Evolutionary conservation across 2,888 invertebrate genomes (phyloP).

Genomic region (Chrysina gloriosa): DNA sequence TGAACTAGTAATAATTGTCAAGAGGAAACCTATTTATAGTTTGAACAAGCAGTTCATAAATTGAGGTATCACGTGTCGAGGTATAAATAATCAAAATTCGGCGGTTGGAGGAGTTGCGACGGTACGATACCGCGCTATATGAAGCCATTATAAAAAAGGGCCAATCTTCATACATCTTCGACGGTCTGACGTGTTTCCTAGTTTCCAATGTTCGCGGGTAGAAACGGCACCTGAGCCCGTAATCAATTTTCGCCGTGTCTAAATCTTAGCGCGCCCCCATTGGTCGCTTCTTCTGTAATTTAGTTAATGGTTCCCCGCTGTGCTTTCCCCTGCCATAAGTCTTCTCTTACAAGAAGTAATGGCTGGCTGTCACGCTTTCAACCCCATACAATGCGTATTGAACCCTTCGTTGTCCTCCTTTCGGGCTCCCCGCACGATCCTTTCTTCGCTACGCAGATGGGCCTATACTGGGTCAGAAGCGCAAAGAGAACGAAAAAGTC

Average conservation of each 20-base stretch:
- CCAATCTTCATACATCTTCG: slow-evolving; percentile 50
- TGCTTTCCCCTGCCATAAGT: slow-evolving; percentile 62
- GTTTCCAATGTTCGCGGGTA: slow-evolving; percentile 52
- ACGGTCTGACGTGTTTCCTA: slow-evolving; percentile 49
- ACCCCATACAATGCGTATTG: slow-evolving; percentile 59
- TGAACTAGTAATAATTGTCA: slow-evolving; percentile 28
- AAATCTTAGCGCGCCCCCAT: slow-evolving; percentile 62
- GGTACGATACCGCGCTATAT: slow-evolving; percentile 28
- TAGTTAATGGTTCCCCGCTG: slow-evolving; percentile 66
- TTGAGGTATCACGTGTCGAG: slow-evolving; percentile 28
- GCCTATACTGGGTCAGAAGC: slow-evolving; percentile 28
- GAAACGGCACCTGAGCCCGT: slow-evolving; percentile 62
- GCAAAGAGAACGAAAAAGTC: not conserved
- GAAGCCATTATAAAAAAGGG: slow-evolving; percentile 46
- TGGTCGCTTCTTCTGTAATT: slow-evolving; percentile 65
- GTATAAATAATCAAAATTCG: slow-evolving; percentile 28
- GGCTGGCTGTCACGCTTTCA: slow-evolving; percentile 65
- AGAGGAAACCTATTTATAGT: slow-evolving; percentile 2
- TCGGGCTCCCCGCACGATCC: slow-evolving; percentile 8
- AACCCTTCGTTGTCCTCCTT: slow-evolving; percentile 46
- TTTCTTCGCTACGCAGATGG: slow-evolving; percentile 29
- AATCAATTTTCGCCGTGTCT: slow-evolving; percentile 63
- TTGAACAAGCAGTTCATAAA: slow-evolving; percentile 7
- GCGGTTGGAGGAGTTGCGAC: slow-evolving; percentile 21
- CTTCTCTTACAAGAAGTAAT: slow-evolving; percentile 66